A percentile compares a stretch with the other conserved stretches of the same genome.
Conservation (phyloP, 2,797 vertebrate species). For the Pteronotus mesoamericanus region DNA sequence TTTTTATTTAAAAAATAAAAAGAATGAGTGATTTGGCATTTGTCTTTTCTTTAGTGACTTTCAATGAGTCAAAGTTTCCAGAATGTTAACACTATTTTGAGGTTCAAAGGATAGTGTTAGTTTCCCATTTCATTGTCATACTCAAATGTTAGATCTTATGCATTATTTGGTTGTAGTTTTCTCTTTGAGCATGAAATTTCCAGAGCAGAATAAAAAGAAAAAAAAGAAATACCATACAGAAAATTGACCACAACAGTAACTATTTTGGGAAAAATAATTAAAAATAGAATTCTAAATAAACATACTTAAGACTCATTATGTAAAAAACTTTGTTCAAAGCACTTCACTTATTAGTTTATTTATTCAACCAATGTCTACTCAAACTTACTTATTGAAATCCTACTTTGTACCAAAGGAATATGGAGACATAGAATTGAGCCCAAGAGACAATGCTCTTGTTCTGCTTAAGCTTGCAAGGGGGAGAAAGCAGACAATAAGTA, state of each 20-base stretch:
- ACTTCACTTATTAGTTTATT: not conserved
- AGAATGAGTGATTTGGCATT: not conserved
- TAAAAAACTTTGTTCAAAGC: conserved; percentile 12
- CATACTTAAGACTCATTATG: conserved; percentile 18
- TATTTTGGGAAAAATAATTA: conserved; percentile 34
- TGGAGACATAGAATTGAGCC: not conserved
- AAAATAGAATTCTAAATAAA: conserved; percentile 48
- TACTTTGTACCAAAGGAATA: not conserved
- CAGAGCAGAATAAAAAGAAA: not conserved
- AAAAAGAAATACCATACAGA: not conserved
- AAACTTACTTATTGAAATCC: not conserved
- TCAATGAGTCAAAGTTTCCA: not conserved
- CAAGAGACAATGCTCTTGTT: not conserved
- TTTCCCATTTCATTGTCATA: not conserved
- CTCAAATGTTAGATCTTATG: not conserved
- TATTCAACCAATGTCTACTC: not conserved
- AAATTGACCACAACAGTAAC: not conserved
- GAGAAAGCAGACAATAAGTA: not conserved
- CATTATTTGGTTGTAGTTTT: not conserved
- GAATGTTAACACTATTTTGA: not conserved
- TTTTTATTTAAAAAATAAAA: not conserved
- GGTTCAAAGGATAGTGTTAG: not conserved
- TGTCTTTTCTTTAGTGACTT: not conserved
- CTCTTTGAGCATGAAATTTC: not conserved
- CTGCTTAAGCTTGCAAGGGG: not conserved